Evolutionary conservation across 1,140 invertebrate species (phyloP), one percentile per base, ranked within the genome.

Genomic region (Drosophila arizonae): DNA sequence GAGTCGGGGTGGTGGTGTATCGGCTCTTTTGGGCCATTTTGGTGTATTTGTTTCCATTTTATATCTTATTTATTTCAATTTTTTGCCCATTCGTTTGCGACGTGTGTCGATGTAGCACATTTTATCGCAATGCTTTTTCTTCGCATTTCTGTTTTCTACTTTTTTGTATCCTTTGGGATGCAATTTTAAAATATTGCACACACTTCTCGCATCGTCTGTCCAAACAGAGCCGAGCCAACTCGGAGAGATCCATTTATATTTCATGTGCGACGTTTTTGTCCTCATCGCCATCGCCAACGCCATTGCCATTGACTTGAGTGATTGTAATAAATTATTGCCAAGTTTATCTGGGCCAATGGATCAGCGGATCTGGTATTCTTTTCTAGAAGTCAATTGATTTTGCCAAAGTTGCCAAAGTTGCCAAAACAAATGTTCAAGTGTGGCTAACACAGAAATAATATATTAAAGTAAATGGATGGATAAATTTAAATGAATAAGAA

Each of bases 31-130:
- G 55, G 72, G 64, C 39, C 58, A 58, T 52, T 52, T 72, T 54
- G 55, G 57, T 68, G 66, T 57, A 66, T 71, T 76, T 76, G 64
- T 74, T 65, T 71, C 68, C 64, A 67, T 78, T 86, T 86, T 87
- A 86, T 87, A 86, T 86, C 81, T 86, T 86, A 87, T 86, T 86
- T 87, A 86, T 86, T 86, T 86, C 82, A 87, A 87, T 87, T 86
- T 81, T 79, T 82, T 82, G 71, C 76, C 63, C 80, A 84, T 79
- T 76, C 76, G 76, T 76, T 68, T 72, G 71, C 79, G 76, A 79
- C 76, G 79, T 79, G 79, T 82, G 61, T 81, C 79, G 68, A 81
- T 60, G 76, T 75, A 69, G 70, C 81, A 77, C 81, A 81, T 86
- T 86, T 82, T 86, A 79, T 86, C 81, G 75, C 75, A 78, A 66